Conservation (phyloP, 2,888 invertebrate genomes). For the Himalopsyche kuldschensis region DNA sequence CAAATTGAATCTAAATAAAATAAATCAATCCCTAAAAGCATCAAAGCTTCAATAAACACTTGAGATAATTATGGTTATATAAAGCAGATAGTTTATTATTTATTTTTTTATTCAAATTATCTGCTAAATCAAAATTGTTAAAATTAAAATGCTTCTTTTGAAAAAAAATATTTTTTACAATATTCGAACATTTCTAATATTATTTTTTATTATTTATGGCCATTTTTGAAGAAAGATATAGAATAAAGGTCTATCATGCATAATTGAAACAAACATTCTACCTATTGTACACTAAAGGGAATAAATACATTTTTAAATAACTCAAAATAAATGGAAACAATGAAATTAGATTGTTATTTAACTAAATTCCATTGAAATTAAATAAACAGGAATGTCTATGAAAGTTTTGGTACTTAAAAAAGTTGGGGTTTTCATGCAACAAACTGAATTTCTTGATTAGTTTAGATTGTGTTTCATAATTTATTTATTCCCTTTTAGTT, state of each 20-base stretch:
- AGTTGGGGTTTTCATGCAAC: not conserved
- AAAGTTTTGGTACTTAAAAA: not conserved
- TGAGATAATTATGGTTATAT: too few relatives aligned
- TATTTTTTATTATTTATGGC: not conserved
- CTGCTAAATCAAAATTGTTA: not conserved
- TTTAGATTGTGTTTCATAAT: not conserved
- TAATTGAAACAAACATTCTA: constrained; percentile 1
- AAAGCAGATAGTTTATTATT: too few relatives aligned
- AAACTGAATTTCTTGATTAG: not conserved
- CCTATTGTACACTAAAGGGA: constrained; percentile 62
- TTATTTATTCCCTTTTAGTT: constrained; percentile 28
- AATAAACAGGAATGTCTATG: not conserved
- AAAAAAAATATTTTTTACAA: not conserved
- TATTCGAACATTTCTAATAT: too few relatives aligned
- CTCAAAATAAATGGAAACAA: constrained; percentile 27
- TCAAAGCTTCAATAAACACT: too few relatives aligned
- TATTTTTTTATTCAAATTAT: too few relatives aligned
- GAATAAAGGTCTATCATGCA: not conserved
- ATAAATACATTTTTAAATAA: constrained; percentile 41
- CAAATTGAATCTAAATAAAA: too few relatives aligned
- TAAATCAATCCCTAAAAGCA: too few relatives aligned
- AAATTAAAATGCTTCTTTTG: not conserved
- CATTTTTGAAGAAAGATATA: not conserved
- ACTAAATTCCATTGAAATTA: not conserved
- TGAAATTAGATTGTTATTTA: constrained; percentile 21